These are phyloP conservation scores for Takifugu flavidus DNA, from an alignment of 2,113 vertebrate genomes.

Conservation along the genomic window DNA sequence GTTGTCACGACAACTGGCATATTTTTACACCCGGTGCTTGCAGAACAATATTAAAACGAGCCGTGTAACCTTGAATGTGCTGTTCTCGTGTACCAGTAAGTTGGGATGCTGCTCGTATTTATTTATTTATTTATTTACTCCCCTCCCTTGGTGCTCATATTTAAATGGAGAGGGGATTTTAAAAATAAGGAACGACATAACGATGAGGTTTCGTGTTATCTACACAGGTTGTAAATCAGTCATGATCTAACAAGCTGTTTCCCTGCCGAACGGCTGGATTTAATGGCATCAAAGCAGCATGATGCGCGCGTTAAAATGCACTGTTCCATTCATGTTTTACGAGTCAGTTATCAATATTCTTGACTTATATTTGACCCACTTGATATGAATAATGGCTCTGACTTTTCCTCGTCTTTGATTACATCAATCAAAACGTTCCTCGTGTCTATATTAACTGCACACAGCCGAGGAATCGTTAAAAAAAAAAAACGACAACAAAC, in stretches of 20 bases:
- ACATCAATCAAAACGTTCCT: conserved; percentile 33
- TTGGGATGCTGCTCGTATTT: too few relatives aligned
- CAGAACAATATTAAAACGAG: conserved; percentile 18
- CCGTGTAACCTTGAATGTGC: conserved; percentile 4
- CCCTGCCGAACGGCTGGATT: too few relatives aligned
- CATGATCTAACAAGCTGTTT: too few relatives aligned
- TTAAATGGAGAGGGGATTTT: background rate
- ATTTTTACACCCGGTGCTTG: conserved; percentile 3
- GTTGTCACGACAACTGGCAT: conserved; percentile 22
- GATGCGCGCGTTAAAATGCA: too few relatives aligned
- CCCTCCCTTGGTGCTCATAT: too few relatives aligned
- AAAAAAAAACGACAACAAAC: background rate
- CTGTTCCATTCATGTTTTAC: background rate
- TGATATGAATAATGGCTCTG: background rate
- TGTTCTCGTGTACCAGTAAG: too few relatives aligned
- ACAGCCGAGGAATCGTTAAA: conserved; percentile 6
- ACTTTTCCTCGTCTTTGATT: conserved; percentile 35
- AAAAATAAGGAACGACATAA: background rate
- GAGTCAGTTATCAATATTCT: too few relatives aligned
- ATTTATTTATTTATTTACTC: too few relatives aligned
- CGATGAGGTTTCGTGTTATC: too few relatives aligned
- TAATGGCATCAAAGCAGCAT: too few relatives aligned
- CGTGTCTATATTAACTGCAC: conserved; percentile 51
- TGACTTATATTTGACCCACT: too few relatives aligned
- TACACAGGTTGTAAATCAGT: too few relatives aligned